phyloP scores from a whole-genome alignment of 2,888 invertebrate species.

The Amphipyra berbera region DNA sequence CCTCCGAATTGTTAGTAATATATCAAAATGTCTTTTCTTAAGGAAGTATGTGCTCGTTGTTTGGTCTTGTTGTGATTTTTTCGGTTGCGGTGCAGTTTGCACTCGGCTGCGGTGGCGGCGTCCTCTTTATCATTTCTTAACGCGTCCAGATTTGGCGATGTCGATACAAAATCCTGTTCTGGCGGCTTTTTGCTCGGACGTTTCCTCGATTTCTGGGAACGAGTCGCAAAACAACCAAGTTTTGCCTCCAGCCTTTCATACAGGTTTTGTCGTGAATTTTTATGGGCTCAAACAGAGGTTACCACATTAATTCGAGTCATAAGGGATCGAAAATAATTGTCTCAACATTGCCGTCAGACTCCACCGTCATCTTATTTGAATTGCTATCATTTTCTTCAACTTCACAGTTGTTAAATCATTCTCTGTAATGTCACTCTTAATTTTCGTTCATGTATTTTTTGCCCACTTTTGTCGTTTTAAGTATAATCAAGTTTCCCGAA shows the following conservation, averaged over 20 bases:
- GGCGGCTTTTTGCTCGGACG: constrained; percentile 84
- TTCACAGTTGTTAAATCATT: constrained; percentile 30
- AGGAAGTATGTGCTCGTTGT: constrained; percentile 62
- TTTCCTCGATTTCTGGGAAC: constrained; percentile 88
- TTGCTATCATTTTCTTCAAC: constrained; percentile 39
- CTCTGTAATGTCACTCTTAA: constrained; percentile 24
- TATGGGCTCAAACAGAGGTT: constrained; percentile 79
- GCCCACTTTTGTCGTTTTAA: constrained; percentile 39
- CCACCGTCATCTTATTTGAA: constrained; percentile 43
- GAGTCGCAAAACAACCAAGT: constrained; percentile 82
- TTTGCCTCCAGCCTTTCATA: constrained; percentile 86
- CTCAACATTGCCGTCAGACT: constrained; percentile 49
- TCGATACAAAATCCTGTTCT: constrained; percentile 88
- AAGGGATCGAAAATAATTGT: constrained; percentile 71
- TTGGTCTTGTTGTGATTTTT: constrained; percentile 70
- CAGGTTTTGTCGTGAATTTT: constrained; percentile 88
- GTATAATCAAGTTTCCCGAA: constrained; percentile 55
- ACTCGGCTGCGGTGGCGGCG: constrained; percentile 75
- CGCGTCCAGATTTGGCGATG: constrained; percentile 88
- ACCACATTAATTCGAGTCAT: constrained; percentile 77
- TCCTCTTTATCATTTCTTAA: constrained; percentile 88
- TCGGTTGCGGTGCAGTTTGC: constrained; percentile 66
- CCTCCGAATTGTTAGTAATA: constrained; percentile 47
- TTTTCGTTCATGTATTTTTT: constrained; percentile 33
- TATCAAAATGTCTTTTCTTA: constrained; percentile 66